Base-by-base conservation (phyloP, 2,888 invertebrate genomes). In the Busseola fusca region DNA sequence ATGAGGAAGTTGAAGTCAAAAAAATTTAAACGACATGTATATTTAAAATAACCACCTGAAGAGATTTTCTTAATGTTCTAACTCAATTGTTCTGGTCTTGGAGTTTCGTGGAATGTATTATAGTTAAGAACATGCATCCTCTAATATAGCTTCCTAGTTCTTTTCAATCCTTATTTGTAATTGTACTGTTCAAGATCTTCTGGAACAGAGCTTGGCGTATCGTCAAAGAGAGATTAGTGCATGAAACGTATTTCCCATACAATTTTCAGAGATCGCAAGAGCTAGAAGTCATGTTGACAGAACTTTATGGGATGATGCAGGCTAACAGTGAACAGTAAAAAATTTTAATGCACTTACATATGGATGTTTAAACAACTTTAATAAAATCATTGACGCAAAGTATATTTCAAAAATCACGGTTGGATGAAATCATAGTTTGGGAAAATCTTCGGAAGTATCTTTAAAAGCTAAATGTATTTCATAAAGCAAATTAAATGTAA, bases 1-100 rank as follows among this genome's bases (percentile, higher is more conserved):
- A 83, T 85, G 78, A 78, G 64, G 72, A 78, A 86, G 74, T 76
- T 72, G 18, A 73, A 71, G 58, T 78, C 74, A 67, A 81, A 76
- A 74, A 74, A 50, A 69, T 79, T 71, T 65, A 72, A 79, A 75
- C 69, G 69, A 79, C 65, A 72, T 59, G 64, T 66, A 69, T 69
- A 77, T 80, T 74, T 74, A 59, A 81, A 56, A n/a, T 60, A 72
- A 65, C 68, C 63, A 80, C 70, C 64, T 60, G 62, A 59, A 68
- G 56, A 69, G 68, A 81, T 77, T 69, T 73, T 62, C 67, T 74
- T 74, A 72, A 70, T 74, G 57, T 64, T 78, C 67, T 63, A 67
- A 72, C 60, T 48, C 52, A 62, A 71, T 83, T 70, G 69, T 75
- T 59, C 37, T 21, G 42, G 42, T 52, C 16, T 42, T 27, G 40